Base-by-base conservation (phyloP, 2,888 invertebrate species). In the Agapostemon virescens region DNA sequence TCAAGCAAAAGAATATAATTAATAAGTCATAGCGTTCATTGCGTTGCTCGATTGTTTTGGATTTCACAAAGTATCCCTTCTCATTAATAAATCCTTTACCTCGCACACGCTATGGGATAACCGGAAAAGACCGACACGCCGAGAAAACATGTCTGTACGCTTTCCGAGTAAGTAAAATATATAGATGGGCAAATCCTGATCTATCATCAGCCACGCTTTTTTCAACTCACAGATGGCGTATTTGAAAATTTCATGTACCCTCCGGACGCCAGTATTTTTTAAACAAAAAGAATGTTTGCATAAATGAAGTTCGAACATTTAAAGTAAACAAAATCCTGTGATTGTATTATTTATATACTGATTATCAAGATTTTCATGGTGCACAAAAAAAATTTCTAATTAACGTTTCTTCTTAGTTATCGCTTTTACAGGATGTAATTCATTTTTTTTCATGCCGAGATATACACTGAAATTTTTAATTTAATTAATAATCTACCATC, bases 51-150 rank as follows among this genome's bases (percentile, higher is more conserved):
- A 91, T 91, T 88, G 66, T 67, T 64, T 75, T 52, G 84, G 90
- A 90, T 91, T 87, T 79, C 77, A 69, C 70, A 82, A 82, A 64
- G 69, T 70, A 69, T 55, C 70, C 26, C 15, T 30, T 67, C 81
- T 69, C 79, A 70, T 75, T 64, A 83, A 79, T 82, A 33, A 86
- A 84, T 84, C 58, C 70, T 73, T 90, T 90, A 91, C 91, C 91
- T 91, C 84, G 55, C 85, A 77, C 90, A 87, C 89, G 88, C 82
- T 88, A 87, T 84, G 75, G 87, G 78, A 86, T 82, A 87, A 90
- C 90, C 89, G 89, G 90, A 91, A 91, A 90, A 89, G 90, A 83
- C 69, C 69, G 81, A 84, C 36, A 17, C 67, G 26, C 17, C 45
- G 13, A 61, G 26, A 76, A 77, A 72, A 26, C 63, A 77, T 74